Evolutionary conservation across 2,113 vertebrate species (phyloP), one percentile per base, ranked within the genome.

Genomic region (Sarotherodon lohbergeri): DNA sequence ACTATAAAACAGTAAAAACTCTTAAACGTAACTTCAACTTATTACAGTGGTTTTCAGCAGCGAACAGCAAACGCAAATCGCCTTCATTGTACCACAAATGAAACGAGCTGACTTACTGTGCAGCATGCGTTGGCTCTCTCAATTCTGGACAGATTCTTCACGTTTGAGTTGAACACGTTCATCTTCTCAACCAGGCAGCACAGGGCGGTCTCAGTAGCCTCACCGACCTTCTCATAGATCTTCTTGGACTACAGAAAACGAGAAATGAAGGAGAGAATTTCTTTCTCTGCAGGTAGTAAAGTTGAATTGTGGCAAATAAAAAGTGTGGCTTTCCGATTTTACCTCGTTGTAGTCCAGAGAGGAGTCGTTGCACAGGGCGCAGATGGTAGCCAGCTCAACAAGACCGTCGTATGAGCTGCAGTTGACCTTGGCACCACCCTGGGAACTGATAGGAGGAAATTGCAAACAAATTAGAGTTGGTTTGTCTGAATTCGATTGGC

Each of bases 161-260:
- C 97, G 0, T 96, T 97, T 9, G 93, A 91, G 96, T 96, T 97
- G 94, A 98, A 99, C 32, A 99, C 98, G 2, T 99, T 99, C 98
- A 99, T 99, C 96, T 99, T 99, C 95, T 99, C 98, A 81, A 99
- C 98, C 93, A 98, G 95, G 92, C 98, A 98, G 90, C 96, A 97
- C 91, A 99, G 93, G 1, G 98, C 98, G 0, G 98, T 98, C 96
- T 99, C 98, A 0, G 98, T 99, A n/a, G 98, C 98, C 93, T 99
- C 98, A 4, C 98, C 98, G 0, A 99, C 98, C 95, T 99, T 99
- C 97, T 99, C 98, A 94, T 95, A 99, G 90, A 98, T 91, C 80
- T 98, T 98, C 93, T 98, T 99, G 88, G 97, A 9, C 98, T 99
- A 91, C 29, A 86, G 46, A 83, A 59, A 71, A 41, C 54, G 57